phyloP scores from a whole-genome alignment of 2,113 vertebrate species.

The Hyperopisus bebe region DNA sequence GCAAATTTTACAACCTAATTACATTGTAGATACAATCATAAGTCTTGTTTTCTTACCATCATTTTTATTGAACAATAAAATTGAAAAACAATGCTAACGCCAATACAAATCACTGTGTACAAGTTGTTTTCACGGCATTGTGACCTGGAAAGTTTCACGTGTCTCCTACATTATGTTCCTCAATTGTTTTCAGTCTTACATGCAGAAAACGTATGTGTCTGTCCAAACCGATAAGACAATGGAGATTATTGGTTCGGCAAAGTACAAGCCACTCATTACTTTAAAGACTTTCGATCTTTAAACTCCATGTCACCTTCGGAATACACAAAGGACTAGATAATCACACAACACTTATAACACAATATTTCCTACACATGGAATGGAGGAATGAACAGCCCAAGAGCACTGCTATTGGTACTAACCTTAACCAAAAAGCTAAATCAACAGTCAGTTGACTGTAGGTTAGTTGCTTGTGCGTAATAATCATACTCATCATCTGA shows the following conservation, averaged over 20 bases:
- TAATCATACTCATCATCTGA: neutral
- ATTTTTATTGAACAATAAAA: conserved; percentile 2
- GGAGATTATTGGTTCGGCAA: neutral
- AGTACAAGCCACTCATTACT: neutral
- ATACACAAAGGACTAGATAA: neutral
- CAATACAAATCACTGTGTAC: neutral
- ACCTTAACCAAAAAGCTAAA: neutral
- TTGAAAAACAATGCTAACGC: neutral
- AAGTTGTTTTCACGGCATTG: neutral
- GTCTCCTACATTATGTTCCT: neutral
- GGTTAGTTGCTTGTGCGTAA: neutral
- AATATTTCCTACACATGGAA: neutral
- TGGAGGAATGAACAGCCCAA: neutral
- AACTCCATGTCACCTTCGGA: neutral
- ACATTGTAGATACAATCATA: neutral
- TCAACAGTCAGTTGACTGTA: neutral
- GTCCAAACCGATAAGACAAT: neutral
- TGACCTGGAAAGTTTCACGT: neutral
- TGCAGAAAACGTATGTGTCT: neutral
- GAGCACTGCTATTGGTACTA: neutral
- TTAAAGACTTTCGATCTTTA: neutral
- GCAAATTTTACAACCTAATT: neutral
- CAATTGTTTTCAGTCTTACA: neutral
- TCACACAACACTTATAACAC: neutral
- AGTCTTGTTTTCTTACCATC: neutral